These are phyloP conservation scores for Dasypus novemcinctus DNA, from an alignment of 2,113 vertebrate species.

Conservation along the genomic window DNA sequence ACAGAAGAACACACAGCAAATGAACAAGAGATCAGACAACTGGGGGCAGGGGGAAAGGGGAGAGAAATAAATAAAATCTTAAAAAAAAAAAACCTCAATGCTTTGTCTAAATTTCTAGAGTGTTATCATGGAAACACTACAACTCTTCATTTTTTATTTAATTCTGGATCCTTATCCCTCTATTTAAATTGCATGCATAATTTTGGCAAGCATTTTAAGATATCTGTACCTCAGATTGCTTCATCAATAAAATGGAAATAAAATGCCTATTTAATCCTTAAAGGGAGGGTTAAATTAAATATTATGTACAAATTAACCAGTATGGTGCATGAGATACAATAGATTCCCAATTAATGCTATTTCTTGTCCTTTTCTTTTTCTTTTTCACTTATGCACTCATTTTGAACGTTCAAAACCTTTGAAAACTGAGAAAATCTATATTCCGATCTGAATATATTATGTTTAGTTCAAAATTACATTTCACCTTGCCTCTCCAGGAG, in stretches of 20 bases:
- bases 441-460: not conserved
- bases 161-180: not conserved
- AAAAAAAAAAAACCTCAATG: no score
- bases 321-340: not conserved
- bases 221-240: not conserved
- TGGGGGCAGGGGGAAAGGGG: no score
- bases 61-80: no score
- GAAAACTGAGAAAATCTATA: not conserved
- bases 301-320: not conserved
- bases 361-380: not conserved
- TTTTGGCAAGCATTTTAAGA: not conserved
- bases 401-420: not conserved
- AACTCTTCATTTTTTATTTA: not conserved
- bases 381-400: not conserved
- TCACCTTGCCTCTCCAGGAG: not conserved
- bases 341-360: not conserved
- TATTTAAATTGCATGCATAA: not conserved
- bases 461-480: not conserved
- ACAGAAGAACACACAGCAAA: no score
- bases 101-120: not conserved
- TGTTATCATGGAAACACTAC: not conserved
- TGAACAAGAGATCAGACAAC: no score
- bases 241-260: not conserved
- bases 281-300: not conserved
- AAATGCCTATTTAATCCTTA: not conserved